A percentile compares a stretch with the other conserved stretches of the same genome.
phyloP scores from a whole-genome alignment of 2,113 vertebrate genomes.

The Lepisosteus osseus region DNA sequence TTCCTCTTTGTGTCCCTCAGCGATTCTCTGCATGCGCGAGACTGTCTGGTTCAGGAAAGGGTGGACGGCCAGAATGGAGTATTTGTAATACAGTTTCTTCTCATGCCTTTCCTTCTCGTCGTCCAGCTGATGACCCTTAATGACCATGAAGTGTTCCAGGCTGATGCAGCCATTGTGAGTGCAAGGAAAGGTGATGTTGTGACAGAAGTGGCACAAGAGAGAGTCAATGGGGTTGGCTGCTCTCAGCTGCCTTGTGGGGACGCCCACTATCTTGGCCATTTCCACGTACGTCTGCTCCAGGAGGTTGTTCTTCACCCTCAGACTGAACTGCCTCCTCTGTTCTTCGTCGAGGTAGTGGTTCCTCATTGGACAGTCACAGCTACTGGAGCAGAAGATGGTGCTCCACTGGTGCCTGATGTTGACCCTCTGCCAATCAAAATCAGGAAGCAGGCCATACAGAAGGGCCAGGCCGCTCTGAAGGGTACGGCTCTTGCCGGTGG shows the following conservation, averaged over 20 bases:
- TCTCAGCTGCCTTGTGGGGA: constrained; percentile 79
- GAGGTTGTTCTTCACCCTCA: constrained; percentile 70
- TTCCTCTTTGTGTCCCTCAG: constrained; percentile 56
- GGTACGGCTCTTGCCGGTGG: constrained; percentile 89
- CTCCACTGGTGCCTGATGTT: constrained; percentile 85
- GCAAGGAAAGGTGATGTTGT: constrained; percentile 86
- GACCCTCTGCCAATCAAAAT: constrained; percentile 85
- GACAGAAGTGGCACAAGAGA: constrained; percentile 89
- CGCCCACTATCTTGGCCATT: constrained; percentile 82
- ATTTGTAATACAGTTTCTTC: constrained; percentile 80
- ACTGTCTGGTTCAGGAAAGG: constrained; percentile 88
- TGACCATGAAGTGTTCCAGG: constrained; percentile 82
- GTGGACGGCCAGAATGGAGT: constrained; percentile 81
- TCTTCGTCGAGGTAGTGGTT: constrained; percentile 88
- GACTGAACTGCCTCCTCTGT: constrained; percentile 84
- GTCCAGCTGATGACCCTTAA: constrained; percentile 86
- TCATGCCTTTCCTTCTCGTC: constrained; percentile 81
- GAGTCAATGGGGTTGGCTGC: constrained; percentile 93
- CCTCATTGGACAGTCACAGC: constrained; percentile 85
- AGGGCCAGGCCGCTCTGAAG: constrained; percentile 88
- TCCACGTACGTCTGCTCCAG: constrained; percentile 81
- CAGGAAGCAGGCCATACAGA: constrained; percentile 82
- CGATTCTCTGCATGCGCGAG: constrained; percentile 71
- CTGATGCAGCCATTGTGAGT: constrained; percentile 74
- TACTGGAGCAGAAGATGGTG: constrained; percentile 84